A percentile compares a stretch with the other conserved stretches of the same genome.
Evolutionary conservation across 2,888 invertebrate species (phyloP).

Genomic region (Trachelus iudaicus): DNA sequence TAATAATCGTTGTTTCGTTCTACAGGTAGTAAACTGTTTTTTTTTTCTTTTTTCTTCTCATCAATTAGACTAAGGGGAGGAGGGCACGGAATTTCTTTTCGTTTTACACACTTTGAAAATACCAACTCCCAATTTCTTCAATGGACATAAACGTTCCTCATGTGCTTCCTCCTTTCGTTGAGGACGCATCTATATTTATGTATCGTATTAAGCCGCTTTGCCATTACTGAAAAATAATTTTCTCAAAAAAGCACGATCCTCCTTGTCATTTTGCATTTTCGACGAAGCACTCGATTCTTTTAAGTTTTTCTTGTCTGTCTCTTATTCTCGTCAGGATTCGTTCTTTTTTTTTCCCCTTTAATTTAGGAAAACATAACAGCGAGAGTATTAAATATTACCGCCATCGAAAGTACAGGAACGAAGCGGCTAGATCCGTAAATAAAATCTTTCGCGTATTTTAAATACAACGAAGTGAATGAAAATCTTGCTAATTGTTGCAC

Average conservation of each 20-base stretch:
- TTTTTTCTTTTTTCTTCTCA: background rate
- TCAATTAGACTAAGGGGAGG: slow-evolving; percentile 2
- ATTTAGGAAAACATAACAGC: background rate
- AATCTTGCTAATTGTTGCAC: background rate
- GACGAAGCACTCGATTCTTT: background rate
- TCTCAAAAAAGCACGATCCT: background rate
- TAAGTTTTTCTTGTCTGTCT: background rate
- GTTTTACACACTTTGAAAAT: background rate
- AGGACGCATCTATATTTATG: background rate
- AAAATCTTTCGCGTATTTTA: background rate
- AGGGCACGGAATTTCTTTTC: background rate
- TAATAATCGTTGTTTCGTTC: slow-evolving; percentile 54
- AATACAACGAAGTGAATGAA: background rate
- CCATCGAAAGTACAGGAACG: background rate
- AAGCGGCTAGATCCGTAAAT: background rate
- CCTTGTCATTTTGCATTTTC: background rate
- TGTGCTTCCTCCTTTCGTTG: background rate
- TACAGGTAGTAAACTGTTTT: slow-evolving; percentile 7
- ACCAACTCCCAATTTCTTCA: background rate
- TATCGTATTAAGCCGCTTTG: background rate
- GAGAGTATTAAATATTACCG: background rate
- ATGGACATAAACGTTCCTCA: background rate
- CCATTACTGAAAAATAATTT: background rate
- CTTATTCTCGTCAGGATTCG: background rate
- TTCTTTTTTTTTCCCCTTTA: background rate